These are phyloP conservation scores for Drosophila repleta DNA, from an alignment of 1,140 invertebrate genomes.

Conservation along the genomic window DNA sequence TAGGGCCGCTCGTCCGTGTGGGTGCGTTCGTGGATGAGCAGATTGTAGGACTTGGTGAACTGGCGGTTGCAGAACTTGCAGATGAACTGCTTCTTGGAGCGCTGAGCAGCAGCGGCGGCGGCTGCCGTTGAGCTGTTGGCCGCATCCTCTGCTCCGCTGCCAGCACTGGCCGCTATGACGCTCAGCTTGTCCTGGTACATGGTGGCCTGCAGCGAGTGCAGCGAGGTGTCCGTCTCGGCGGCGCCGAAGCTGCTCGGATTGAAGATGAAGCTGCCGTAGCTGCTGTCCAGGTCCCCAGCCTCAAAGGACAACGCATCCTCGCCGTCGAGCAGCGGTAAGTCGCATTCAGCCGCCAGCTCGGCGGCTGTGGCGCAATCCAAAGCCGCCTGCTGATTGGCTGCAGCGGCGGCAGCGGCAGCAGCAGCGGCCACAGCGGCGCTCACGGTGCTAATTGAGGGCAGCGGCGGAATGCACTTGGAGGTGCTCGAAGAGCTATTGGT, in stretches of 20 bases:
- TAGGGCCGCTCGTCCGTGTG: slow-evolving; percentile 99
- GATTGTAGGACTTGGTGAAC: slow-evolving; percentile 99
- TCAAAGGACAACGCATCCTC: slow-evolving; percentile 77
- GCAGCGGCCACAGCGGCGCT: slow-evolving; percentile 65
- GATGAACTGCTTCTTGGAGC: slow-evolving; percentile 98
- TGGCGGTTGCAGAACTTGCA: slow-evolving; percentile 98
- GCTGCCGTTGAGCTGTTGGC: slow-evolving; percentile 88
- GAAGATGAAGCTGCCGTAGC: slow-evolving; percentile 74
- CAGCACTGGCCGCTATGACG: slow-evolving; percentile 44
- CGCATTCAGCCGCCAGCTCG: slow-evolving; percentile 69
- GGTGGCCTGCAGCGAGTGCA: slow-evolving; percentile 70
- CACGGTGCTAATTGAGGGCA: slow-evolving; percentile 74
- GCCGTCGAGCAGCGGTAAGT: slow-evolving; percentile 60
- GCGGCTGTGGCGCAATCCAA: slow-evolving; percentile 70
- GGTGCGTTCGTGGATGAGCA: slow-evolving; percentile 98
- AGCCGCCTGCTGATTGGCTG: slow-evolving; percentile 67
- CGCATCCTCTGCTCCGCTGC: slow-evolving; percentile 80
- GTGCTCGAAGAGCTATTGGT: slow-evolving; percentile 6
- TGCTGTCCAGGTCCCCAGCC: slow-evolving; percentile 72
- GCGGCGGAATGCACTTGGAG: slow-evolving; percentile 56
- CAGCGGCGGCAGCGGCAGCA: slow-evolving; percentile 64
- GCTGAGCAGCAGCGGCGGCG: slow-evolving; percentile 85
- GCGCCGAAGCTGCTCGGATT: slow-evolving; percentile 55
- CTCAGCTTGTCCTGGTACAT: slow-evolving; percentile 82
- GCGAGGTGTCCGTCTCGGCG: slow-evolving; percentile 56